These are phyloP conservation scores for Parnassius smintheus DNA, from an alignment of 2,888 invertebrate species.

Conservation along the genomic window DNA sequence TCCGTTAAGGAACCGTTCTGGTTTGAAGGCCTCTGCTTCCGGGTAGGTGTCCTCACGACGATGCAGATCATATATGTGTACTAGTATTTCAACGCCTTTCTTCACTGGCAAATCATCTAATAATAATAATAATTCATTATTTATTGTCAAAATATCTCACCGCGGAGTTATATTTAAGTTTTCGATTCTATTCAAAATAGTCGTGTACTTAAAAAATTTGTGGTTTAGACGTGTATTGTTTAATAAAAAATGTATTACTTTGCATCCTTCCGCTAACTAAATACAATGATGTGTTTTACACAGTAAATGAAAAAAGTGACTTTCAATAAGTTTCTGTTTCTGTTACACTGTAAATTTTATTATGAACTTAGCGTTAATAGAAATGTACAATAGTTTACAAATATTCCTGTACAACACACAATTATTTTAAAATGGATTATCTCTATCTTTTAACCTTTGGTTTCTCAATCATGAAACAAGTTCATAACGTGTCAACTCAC, in stretches of 20 bases:
- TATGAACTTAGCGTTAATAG: background rate
- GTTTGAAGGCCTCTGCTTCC: conserved; percentile 84
- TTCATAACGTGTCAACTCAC: conserved; percentile 53
- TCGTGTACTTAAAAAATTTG: too few species aligned
- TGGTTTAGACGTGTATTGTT: too few species aligned
- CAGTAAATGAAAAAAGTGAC: too few species aligned
- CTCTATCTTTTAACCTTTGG: background rate
- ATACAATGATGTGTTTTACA: too few species aligned
- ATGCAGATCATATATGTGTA: conserved; percentile 83
- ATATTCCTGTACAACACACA: background rate
- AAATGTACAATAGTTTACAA: background rate
- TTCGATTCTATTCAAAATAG: too few species aligned
- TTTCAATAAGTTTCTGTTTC: too few species aligned
- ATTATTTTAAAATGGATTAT: too few species aligned
- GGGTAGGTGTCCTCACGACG: conserved; percentile 83
- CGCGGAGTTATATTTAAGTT: too few species aligned
- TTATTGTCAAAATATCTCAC: too few species aligned
- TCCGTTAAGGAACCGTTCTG: conserved; percentile 83
- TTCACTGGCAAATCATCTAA: conserved; percentile 54
- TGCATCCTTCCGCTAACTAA: too few species aligned
- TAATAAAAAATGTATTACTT: too few species aligned
- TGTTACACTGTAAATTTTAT: background rate
- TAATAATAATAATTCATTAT: background rate
- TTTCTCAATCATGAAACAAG: background rate
- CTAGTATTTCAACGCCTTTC: conserved; percentile 55